Evolutionary conservation across 2,888 invertebrate genomes (phyloP).

Genomic region (Platycnemis pennipes): DNA sequence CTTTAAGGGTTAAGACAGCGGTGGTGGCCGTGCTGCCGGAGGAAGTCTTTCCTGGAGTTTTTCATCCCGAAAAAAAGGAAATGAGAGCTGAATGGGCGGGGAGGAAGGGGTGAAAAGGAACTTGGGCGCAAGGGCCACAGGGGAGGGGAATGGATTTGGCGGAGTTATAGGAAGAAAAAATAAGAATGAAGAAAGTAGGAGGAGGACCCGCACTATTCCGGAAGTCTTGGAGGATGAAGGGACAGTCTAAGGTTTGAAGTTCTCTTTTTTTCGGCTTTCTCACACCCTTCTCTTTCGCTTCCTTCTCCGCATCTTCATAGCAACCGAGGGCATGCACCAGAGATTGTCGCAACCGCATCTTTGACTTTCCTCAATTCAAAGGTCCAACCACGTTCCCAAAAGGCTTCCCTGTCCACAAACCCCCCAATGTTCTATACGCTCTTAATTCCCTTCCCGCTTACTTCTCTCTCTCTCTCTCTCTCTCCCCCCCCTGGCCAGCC

Average conservation of each 20-base stretch:
- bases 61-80: not conserved
- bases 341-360: not conserved
- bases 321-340: not conserved
- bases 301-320: not conserved
- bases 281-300: not conserved
- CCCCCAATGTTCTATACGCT: not conserved
- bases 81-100: not conserved
- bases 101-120: not conserved
- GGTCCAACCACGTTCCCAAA: not conserved
- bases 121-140: not conserved
- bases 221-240: not conserved
- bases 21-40: not conserved
- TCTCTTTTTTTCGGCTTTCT: not conserved
- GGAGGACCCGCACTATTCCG: not conserved
- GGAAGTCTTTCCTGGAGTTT: not conserved
- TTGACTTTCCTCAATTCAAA: not conserved
- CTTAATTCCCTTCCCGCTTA: not conserved
- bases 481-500: not conserved
- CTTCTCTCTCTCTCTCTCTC: conserved; percentile 10
- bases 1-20: not conserved
- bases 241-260: not conserved
- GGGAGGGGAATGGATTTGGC: not conserved
- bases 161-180: not conserved
- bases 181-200: not conserved
- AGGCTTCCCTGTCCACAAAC: not conserved